phyloP scores from a whole-genome alignment of 2,888 invertebrate genomes.

The Drosophila phalerata region DNA sequence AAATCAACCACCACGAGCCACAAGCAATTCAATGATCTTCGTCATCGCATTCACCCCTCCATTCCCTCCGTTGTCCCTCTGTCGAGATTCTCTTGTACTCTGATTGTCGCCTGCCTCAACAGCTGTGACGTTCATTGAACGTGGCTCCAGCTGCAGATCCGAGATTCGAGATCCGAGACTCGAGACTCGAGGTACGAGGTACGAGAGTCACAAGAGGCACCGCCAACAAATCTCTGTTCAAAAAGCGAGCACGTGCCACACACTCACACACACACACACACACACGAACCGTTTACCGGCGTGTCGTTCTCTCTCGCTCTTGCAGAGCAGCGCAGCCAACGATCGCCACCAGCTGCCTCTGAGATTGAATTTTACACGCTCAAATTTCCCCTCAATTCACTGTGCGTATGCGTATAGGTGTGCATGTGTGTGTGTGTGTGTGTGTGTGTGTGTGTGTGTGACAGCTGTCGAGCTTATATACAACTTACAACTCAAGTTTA shows the following conservation, averaged over 20 bases:
- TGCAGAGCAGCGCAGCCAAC: slow-evolving; percentile 24
- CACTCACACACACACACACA: slow-evolving; percentile 34
- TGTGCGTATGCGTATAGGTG: slow-evolving; percentile 19
- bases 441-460: slow-evolving; percentile 20
- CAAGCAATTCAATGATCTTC: slow-evolving; percentile 53
- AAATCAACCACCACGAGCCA: slow-evolving; percentile 77
- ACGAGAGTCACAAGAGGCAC: slow-evolving; percentile 35
- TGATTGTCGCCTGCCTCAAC: slow-evolving; percentile 62
- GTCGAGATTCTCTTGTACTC: slow-evolving; percentile 9
- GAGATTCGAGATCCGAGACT: slow-evolving; percentile 16
- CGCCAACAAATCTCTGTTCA: slow-evolving; percentile 72
- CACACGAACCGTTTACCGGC: slow-evolving; percentile 47
- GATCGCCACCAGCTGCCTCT: slow-evolving; percentile 80
- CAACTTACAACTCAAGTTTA: slow-evolving; percentile 64
- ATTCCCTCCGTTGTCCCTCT: slow-evolving; percentile 8
- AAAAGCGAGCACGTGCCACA: slow-evolving; percentile 79
- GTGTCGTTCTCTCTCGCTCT: slow-evolving; percentile 30
- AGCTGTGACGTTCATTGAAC: slow-evolving; percentile 75
- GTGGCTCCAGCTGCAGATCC: slow-evolving; percentile 69
- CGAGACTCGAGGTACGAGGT: too few species aligned
- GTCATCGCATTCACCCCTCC: slow-evolving; percentile 1
- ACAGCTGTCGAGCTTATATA: slow-evolving; percentile 77
- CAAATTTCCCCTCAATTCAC: slow-evolving; percentile 54
- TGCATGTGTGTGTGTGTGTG: slow-evolving; percentile 20
- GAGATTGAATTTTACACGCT: slow-evolving; percentile 66